Base-by-base conservation (phyloP, 2,113 vertebrate genomes). In the Python bivittatus region DNA sequence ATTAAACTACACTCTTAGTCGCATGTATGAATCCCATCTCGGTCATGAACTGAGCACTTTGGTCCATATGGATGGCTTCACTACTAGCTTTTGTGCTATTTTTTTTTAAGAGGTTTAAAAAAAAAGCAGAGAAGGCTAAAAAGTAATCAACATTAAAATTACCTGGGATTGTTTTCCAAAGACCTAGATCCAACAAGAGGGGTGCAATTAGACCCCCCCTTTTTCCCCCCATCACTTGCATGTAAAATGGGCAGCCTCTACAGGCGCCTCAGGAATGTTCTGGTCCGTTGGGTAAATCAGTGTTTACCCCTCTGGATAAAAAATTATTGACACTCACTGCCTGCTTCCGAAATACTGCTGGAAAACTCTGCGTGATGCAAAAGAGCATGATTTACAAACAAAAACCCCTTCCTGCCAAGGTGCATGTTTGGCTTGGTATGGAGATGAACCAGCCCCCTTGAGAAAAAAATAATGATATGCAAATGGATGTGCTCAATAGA, bases 281-380 rank as follows among this genome's bases (percentile, higher is more conserved):
- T n/a, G 15, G 89, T 88, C 90, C 85, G 90, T 88, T 92, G 87
- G 58, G 89, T 87, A 90, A 92, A 92, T 93, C 4, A 56, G 13
- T 93, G 92, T 94, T 97, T 92, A 94, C 44, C 94, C 95, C 96
- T 96, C 94, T 93, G 94, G 96, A 96, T 22, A 93, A 93, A 64
- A 83, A 84, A 54, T 56, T 58, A 91, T 29, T 88, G 93, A 86
- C 0, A 0, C 1, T 52, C 93, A 94, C 79, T 0, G 22, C 0
- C 0, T 4, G 13, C 33, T 95, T 93, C 91, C 93, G 91, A 95
- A 95, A 92, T 92, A 85, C 95, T 96, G 94, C 95, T 91, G 25
- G 12, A 23, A 94, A 95, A 92, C 1, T 0, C 84, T 90, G 92
- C 86, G 87, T 57, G 88, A 85, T 91, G 94, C 88, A 91, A 93